Conservation (phyloP, 2,888 invertebrate genomes). For the Netelia inedita region DNA sequence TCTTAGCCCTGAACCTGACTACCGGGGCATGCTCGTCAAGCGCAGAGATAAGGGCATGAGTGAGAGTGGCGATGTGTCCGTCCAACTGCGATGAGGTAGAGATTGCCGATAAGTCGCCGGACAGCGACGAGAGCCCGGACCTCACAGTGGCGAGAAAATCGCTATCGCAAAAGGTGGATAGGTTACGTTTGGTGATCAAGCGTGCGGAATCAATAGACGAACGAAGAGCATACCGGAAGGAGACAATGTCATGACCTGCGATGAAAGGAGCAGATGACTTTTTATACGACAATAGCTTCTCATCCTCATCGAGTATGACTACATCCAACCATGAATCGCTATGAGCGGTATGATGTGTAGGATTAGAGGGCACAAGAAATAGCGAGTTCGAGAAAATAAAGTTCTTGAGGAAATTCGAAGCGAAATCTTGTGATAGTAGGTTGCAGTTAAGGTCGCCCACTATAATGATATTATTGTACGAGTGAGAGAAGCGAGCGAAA, state of each 20-base stretch:
- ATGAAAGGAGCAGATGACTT: slow-evolving; percentile 14
- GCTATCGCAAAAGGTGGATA: background rate
- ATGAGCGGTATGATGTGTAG: background rate
- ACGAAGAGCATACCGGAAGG: background rate
- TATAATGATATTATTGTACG: background rate
- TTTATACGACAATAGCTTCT: background rate
- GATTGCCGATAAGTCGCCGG: no score
- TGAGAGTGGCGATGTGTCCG: background rate
- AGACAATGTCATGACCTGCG: slow-evolving; percentile 19
- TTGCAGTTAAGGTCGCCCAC: background rate
- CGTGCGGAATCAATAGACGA: background rate
- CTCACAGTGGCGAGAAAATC: no score
- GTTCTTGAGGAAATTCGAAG: background rate
- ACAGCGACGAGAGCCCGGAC: no score
- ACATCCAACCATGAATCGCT: slow-evolving; percentile 2
- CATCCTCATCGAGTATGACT: background rate
- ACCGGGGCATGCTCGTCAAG: background rate
- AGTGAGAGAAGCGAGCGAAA: background rate
- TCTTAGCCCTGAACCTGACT: background rate
- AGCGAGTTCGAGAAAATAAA: no score
- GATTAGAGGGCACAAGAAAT: background rate
- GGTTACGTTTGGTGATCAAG: background rate
- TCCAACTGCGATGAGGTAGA: no score
- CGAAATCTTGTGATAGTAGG: background rate
- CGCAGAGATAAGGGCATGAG: background rate